These are phyloP conservation scores for Spizella passerina DNA, from an alignment of 2,797 vertebrate species.

Conservation along the genomic window DNA sequence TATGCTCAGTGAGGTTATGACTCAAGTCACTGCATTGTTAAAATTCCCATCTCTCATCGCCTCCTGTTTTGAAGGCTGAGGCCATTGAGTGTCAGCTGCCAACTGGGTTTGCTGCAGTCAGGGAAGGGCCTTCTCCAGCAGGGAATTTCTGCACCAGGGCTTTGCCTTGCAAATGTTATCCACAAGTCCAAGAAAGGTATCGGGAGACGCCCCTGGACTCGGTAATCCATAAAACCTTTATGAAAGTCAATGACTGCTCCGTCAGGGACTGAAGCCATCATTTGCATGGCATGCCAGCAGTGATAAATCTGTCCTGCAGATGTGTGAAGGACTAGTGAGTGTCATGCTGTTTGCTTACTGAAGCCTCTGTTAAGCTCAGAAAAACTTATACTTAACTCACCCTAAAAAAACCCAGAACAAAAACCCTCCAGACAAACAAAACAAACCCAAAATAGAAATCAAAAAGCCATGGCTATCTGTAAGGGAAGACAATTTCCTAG, in stretches of 20 bases:
- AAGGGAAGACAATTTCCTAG: not conserved
- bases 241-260: slow-evolving; percentile 66
- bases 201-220: slow-evolving; percentile 15
- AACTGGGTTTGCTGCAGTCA: slow-evolving; percentile 47
- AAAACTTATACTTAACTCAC: slow-evolving; percentile 8
- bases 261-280: slow-evolving; percentile 45
- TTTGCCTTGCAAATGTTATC: slow-evolving; percentile 71
- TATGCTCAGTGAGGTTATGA: slow-evolving; percentile 67
- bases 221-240: slow-evolving; percentile 67
- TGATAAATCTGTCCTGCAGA: slow-evolving; percentile 37
- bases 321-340: not conserved
- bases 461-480: not conserved
- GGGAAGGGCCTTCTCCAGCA: slow-evolving; percentile 52
- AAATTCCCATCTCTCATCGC: slow-evolving; percentile 45
- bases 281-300: slow-evolving; percentile 8
- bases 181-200: slow-evolving; percentile 49
- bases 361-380: slow-evolving; percentile 25
- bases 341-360: not conserved
- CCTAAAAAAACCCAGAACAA: not conserved
- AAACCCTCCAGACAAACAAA: not conserved
- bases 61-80: slow-evolving; percentile 22
- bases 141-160: slow-evolving; percentile 48
- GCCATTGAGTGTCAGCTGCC: slow-evolving; percentile 23
- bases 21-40: slow-evolving; percentile 63
- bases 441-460: not conserved